A percentile compares a stretch with the other conserved stretches of the same genome.
Evolutionary conservation across 2,797 vertebrate species (phyloP).

Genomic region (Buceros bicornis): DNA sequence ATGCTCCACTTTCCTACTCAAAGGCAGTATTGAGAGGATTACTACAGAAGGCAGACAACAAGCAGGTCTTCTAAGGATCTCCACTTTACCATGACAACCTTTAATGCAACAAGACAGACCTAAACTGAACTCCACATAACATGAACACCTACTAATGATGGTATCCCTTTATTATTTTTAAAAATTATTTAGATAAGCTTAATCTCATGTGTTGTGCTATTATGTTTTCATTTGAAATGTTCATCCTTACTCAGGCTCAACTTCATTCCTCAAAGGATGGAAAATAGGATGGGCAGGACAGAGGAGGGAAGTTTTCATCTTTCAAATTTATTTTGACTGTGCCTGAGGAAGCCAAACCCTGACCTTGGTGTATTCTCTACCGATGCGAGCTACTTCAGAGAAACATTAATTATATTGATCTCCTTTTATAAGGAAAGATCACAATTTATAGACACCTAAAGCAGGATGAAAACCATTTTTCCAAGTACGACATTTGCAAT

Average conservation of each 20-base stretch:
- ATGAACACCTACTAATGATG: accelerated
- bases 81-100: neutral
- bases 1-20: neutral
- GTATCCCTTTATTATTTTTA: neutral
- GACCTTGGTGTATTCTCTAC: neutral
- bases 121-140: neutral
- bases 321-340: neutral
- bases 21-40: neutral
- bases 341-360: neutral
- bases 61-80: neutral
- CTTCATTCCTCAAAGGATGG: neutral
- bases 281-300: neutral
- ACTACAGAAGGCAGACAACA: neutral
- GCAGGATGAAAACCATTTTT: neutral
- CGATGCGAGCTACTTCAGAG: neutral
- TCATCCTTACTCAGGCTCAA: neutral
- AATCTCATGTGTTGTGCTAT: neutral
- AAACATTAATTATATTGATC: neutral
- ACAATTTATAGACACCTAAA: neutral
- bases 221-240: neutral
- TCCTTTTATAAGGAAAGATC: neutral
- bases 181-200: neutral
- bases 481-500: neutral
- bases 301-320: neutral
- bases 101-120: neutral